Base-by-base conservation (phyloP, 2,113 vertebrate genomes). In the Polyodon spathula region DNA sequence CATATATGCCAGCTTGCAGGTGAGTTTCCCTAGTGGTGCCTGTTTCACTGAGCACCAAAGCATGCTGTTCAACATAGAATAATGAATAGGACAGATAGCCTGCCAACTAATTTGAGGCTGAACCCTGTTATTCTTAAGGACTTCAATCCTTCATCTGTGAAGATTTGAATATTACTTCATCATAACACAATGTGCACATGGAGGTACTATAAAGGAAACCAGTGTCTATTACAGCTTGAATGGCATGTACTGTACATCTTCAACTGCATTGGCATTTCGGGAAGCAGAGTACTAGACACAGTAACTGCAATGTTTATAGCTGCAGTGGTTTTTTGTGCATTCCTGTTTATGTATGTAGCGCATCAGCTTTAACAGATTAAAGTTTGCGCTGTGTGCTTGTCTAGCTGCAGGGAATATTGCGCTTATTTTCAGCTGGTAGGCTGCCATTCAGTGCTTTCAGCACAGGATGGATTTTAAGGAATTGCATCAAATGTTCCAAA, bases 211-310 rank as follows among this genome's bases (percentile, higher is more conserved):
- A 46, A 46, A 46, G 56, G 56, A 53, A 17, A 27, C 37, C 37
- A 60, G 46, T 54, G 58, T 62, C 63, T 65, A 57, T 54, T 15
- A 8, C 48, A 37, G 8, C 51, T 52, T 48, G 4, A 54, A 37
- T 53, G 4, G 51, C 44, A 11, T 42, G 10, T 9, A n/a, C 6
- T 27, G n/a, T 6, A 11, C 59, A 15, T 6, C 44, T 60, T 48
- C 8, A 42, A 42, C 37, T 37, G 58, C 57, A 41, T 40, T 58
- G 60, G 53, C 58, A 38, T 4, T 60, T 55, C 40, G 37, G 9
- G 3, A 27, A 27, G 27, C 27, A 27, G 27, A 27, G 27, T 27
- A 27, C 27, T 27, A 27, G 27, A 27, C 3, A 27, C 27, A 27
- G 27, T 27, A 2, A 1, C 27, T 27, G 27, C 27, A 27, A 27